phyloP scores from a whole-genome alignment of 2,888 invertebrate genomes.

The Dryococelus australis region DNA sequence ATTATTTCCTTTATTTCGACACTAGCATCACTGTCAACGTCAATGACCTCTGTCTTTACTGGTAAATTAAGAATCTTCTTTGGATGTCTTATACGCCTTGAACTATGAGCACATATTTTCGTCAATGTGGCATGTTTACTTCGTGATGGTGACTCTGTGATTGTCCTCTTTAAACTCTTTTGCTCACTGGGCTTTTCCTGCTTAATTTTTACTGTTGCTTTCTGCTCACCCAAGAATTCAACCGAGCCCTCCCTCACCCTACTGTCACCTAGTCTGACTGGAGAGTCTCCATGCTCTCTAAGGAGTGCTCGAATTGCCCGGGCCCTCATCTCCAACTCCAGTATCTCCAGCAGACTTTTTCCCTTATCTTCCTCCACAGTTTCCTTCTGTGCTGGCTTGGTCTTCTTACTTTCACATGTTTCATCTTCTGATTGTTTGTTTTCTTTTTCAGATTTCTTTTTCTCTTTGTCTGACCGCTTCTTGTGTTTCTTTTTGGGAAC shows the following conservation, averaged over 20 bases:
- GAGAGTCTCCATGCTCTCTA: slow-evolving; percentile 30
- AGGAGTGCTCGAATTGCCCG: slow-evolving; percentile 37
- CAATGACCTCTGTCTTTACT: not conserved
- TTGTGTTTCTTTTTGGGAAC: slow-evolving; percentile 18
- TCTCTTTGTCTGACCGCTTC: not conserved
- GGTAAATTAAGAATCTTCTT: not conserved
- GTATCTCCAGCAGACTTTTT: slow-evolving; percentile 36
- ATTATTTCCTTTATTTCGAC: not conserved
- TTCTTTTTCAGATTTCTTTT: slow-evolving; percentile 12
- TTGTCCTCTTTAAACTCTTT: not conserved
- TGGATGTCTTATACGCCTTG: not conserved
- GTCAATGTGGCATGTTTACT: not conserved
- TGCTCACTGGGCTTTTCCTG: not conserved
- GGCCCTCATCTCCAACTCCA: slow-evolving; percentile 40
- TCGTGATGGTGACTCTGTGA: not conserved
- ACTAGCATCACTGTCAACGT: not conserved
- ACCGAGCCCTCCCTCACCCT: not conserved
- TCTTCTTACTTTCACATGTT: too few species aligned
- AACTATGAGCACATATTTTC: not conserved
- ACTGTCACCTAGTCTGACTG: not conserved
- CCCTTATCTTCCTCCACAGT: slow-evolving; percentile 32
- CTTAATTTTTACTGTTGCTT: not conserved
- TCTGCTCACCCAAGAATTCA: not conserved
- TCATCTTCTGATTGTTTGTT: not conserved
- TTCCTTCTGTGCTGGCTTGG: not conserved